Conservation (phyloP, 2,888 invertebrate species). For the Yponomeuta malinellus region DNA sequence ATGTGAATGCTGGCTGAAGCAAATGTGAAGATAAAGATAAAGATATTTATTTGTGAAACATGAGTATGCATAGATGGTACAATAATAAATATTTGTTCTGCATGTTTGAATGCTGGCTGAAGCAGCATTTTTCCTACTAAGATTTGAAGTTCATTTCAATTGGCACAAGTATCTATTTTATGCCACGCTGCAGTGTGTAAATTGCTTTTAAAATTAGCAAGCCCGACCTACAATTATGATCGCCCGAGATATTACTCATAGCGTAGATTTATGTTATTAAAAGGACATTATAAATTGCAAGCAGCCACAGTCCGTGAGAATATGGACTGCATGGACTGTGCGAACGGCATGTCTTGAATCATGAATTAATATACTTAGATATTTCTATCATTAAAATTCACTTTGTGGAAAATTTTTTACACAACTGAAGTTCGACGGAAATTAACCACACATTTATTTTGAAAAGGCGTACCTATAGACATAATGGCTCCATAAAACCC, state of each 20-base stretch:
- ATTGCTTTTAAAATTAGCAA: constrained; percentile 5
- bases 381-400: not conserved
- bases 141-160: not conserved
- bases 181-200: not conserved
- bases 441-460: too few species aligned
- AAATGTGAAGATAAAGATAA: too few species aligned
- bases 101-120: too few species aligned
- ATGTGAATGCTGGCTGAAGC: too few species aligned
- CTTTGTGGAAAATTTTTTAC: not conserved
- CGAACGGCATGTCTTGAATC: not conserved
- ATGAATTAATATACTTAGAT: not conserved
- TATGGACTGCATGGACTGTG: not conserved
- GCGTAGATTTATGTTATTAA: not conserved
- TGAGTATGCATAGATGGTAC: too few species aligned
- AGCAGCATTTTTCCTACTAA: too few species aligned
- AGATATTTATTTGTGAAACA: too few species aligned
- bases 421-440: too few species aligned
- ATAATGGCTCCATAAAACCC: too few species aligned
- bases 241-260: constrained; percentile 3
- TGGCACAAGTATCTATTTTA: not conserved
- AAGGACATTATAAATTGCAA: not conserved
- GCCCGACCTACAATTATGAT: constrained; percentile 1
- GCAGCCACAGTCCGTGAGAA: not conserved
- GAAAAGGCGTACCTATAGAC: too few species aligned
- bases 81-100: too few species aligned